Base-by-base conservation (phyloP, 2,113 vertebrate species). In the Podarcis cretensis region DNA sequence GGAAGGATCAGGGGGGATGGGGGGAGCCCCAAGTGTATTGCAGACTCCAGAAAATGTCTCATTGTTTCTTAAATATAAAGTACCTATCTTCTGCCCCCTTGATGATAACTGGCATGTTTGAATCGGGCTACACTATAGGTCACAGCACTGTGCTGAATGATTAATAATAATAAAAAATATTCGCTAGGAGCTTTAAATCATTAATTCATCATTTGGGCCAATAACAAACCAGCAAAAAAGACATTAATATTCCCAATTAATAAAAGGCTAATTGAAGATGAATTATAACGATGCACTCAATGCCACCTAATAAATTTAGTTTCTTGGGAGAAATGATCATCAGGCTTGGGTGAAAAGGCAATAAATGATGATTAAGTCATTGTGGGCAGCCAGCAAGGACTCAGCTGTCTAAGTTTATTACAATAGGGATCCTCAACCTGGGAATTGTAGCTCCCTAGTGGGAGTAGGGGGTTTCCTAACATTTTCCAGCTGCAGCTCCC, bases 21-120 rank as follows among this genome's bases (percentile, higher is more conserved):
- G 84, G 37, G 81, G 69, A 27, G 78, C 37, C 92, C 54, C 77
- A 90, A 87, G 89, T 95, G 87, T 80, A 89, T 87, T 77, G 81
- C 89, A 84, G 89, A 85, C 54, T 84, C 65, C 89, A 87, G 90
- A 91, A 95, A 89, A 82, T 65, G 48, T 20, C 63, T 81, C 13
- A 35, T 30, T 78, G 82, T 73, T 83, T 87, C 25, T 93, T 66
- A 80, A 91, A 92, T 93, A 84, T 81, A 86, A 90, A 90, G 59
- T 1, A 4, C 32, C 2, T 1, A 57, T 89, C 35, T 57, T 77
- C 85, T 94, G 93, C 91, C 5, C 57, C 4, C 37, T 54, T 85
- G 9, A 75, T 93, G 63, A 89, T 78, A 35, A 20, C 37, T 63
- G 66, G 43, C 59, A 43, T 54, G 74, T 23, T 83, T 93, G 78